A percentile compares a stretch with the other conserved stretches of the same genome.
Evolutionary conservation across 2,888 invertebrate species (phyloP).

Genomic region (Acanthococcus lagerstroemiae): DNA sequence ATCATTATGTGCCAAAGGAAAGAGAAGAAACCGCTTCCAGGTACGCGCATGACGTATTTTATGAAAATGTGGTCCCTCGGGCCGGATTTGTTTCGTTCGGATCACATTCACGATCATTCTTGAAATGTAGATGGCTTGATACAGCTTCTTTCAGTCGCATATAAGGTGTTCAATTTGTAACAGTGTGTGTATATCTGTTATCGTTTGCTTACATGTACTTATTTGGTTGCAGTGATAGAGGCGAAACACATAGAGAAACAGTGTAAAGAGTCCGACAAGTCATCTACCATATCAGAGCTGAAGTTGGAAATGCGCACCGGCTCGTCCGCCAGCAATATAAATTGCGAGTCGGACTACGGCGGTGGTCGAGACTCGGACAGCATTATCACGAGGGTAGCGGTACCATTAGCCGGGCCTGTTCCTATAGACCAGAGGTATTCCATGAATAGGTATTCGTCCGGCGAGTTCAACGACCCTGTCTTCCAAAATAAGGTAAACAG

Average conservation of each 20-base stretch:
- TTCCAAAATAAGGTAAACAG: constrained; percentile 55
- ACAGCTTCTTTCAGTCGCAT: neutral
- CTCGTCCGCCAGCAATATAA: constrained; percentile 61
- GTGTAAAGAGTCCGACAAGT: constrained; percentile 61
- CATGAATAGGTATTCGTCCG: constrained; percentile 56
- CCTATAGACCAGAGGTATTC: constrained; percentile 44
- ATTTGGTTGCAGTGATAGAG: constrained; percentile 3
- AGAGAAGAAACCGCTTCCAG: constrained; percentile 40
- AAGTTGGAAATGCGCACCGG: constrained; percentile 79
- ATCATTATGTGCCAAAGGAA: constrained; percentile 65
- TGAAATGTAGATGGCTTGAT: neutral
- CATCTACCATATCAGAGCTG: constrained; percentile 84
- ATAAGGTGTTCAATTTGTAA: too few species aligned
- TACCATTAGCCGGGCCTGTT: constrained; percentile 68
- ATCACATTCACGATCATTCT: too few species aligned
- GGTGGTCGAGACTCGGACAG: constrained; percentile 55
- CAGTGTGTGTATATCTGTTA: too few species aligned
- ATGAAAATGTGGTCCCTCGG: neutral
- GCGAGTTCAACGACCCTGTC: constrained; percentile 66
- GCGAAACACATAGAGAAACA: constrained; percentile 20
- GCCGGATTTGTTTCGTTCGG: too few species aligned
- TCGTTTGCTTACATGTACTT: too few species aligned
- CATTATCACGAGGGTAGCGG: constrained; percentile 50
- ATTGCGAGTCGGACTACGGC: constrained; percentile 43
- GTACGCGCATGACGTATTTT: constrained; percentile 5